phyloP scores from a whole-genome alignment of 1,140 invertebrate species.

The Achroia grisella region DNA sequence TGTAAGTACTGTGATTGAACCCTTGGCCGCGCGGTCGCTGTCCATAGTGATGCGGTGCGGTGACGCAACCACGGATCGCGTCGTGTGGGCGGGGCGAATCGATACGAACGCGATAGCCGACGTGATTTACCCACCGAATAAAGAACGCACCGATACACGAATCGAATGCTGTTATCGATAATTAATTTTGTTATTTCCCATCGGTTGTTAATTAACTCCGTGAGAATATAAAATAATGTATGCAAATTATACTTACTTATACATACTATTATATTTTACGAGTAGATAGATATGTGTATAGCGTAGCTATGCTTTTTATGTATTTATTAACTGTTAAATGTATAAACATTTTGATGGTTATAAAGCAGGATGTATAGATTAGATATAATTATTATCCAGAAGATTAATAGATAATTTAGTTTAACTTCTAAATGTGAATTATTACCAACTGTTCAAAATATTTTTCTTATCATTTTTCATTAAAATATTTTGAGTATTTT shows the following conservation, averaged over 20 bases:
- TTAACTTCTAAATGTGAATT: background rate
- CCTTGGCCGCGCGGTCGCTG: too few species aligned
- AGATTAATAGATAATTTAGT: background rate
- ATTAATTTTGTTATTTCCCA: slow-evolving; percentile 46
- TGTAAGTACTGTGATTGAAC: too few species aligned
- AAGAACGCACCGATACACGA: slow-evolving; percentile 37
- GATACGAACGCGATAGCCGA: slow-evolving; percentile 43
- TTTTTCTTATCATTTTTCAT: background rate
- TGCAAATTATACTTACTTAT: background rate
- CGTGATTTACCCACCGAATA: slow-evolving; percentile 57
- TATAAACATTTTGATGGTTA: too few species aligned
- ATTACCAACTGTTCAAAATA: too few species aligned
- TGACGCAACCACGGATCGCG: slow-evolving; percentile 42
- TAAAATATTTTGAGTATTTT: background rate
- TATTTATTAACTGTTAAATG: too few species aligned
- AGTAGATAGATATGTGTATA: too few species aligned
- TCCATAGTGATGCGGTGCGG: slow-evolving; percentile 2
- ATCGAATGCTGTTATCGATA: slow-evolving; percentile 50
- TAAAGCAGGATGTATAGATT: too few species aligned
- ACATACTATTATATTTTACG: background rate
- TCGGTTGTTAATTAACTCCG: slow-evolving; percentile 46
- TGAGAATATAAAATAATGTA: slow-evolving; percentile 22
- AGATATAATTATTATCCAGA: too few species aligned
- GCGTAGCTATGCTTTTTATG: too few species aligned
- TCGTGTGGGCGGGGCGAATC: slow-evolving; percentile 41